Evolutionary conservation across 2,113 vertebrate species (phyloP).

Genomic region (Lonchura striata): DNA sequence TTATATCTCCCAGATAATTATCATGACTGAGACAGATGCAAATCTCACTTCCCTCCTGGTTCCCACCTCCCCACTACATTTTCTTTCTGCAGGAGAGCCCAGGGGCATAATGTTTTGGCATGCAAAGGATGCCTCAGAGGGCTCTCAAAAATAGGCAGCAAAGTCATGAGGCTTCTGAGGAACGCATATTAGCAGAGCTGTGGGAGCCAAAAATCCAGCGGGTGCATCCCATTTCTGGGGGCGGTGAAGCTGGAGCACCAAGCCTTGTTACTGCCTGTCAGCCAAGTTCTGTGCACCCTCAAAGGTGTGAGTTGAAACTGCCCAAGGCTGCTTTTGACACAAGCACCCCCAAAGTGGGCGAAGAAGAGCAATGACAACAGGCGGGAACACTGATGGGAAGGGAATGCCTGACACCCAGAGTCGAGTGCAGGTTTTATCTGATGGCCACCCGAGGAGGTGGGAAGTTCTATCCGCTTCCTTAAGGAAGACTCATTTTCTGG

Average conservation of each 20-base stretch:
- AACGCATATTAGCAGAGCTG: neutral
- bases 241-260: neutral
- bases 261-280: neutral
- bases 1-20: neutral
- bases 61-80: neutral
- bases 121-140: neutral
- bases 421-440: neutral
- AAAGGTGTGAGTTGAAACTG: neutral
- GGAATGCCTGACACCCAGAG: neutral
- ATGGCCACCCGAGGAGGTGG: accelerated
- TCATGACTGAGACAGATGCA: neutral
- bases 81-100: neutral
- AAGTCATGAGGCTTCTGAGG: neutral
- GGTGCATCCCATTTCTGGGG: neutral
- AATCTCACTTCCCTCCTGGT: neutral
- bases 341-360: neutral
- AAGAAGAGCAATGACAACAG: neutral
- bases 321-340: neutral
- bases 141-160: conserved; percentile 4
- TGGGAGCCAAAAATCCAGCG: neutral
- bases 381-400: neutral
- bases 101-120: neutral
- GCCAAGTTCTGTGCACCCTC: neutral
- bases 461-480: neutral
- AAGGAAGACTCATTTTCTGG: neutral